Percentiles rank a stretch among this genome's conserved stretches.
Evolutionary conservation across 2,797 vertebrate species (phyloP).

Genomic region (Neostethus bicornis): DNA sequence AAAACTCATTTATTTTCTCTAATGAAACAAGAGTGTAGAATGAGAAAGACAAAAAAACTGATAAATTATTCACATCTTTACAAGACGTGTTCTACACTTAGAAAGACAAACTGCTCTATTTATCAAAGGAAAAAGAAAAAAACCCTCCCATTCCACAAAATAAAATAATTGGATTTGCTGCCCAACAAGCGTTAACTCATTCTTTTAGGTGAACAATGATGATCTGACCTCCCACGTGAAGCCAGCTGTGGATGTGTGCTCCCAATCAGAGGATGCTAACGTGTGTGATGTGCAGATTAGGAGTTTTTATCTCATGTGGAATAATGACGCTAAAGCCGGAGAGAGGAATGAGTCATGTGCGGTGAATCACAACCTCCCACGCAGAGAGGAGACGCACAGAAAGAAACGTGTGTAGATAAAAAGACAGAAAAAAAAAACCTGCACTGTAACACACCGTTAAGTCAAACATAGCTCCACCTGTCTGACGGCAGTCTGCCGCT

Average conservation of each 20-base stretch:
- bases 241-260: conserved; percentile 47
- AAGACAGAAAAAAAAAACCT: conserved; percentile 7
- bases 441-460: conserved; percentile 35
- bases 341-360: conserved; percentile 77
- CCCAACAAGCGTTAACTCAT: conserved; percentile 7
- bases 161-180: conserved; percentile 11
- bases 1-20: too few relatives aligned
- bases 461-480: conserved; percentile 49
- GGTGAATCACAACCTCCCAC: conserved; percentile 79
- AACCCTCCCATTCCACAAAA: conserved; percentile 8
- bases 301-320: conserved; percentile 67
- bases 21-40: neutral
- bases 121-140: neutral
- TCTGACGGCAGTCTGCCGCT: conserved; percentile 28
- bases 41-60: neutral
- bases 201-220: conserved; percentile 25
- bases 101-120: conserved; percentile 1
- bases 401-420: conserved; percentile 32
- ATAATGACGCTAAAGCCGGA: conserved; percentile 56
- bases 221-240: conserved; percentile 22
- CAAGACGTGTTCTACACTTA: neutral
- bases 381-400: conserved; percentile 54
- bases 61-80: too few relatives aligned
- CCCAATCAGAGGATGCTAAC: conserved; percentile 57
- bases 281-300: conserved; percentile 51